A percentile compares a stretch with the other conserved stretches of the same genome.
Conservation (phyloP, 1,140 invertebrate genomes). For the Branchinecta lindahli region DNA sequence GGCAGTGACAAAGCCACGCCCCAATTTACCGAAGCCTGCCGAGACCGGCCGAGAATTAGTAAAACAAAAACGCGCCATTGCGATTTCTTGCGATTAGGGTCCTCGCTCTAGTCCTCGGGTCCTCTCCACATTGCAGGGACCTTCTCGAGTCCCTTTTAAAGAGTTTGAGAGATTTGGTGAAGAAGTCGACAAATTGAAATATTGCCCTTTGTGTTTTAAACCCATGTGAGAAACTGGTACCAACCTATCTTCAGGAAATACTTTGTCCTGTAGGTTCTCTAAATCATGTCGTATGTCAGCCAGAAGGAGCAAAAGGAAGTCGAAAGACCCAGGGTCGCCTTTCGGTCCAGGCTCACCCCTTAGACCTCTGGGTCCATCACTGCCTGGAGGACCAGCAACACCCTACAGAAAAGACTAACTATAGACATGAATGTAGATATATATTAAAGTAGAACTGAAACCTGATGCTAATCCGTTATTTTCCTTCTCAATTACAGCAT, state of each 20-base stretch:
- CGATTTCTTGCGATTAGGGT: too few species aligned
- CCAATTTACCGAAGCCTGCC: too few species aligned
- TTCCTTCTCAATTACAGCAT: constrained; percentile 10
- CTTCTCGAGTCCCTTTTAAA: too few species aligned
- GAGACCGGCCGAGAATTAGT: too few species aligned
- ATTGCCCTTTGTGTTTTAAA: too few species aligned
- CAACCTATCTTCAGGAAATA: constrained; percentile 42
- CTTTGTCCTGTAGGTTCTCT: constrained; percentile 40
- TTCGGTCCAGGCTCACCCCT: constrained; percentile 39
- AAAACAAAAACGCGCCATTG: too few species aligned
- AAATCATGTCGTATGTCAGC: constrained; percentile 46
- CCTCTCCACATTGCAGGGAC: too few species aligned
- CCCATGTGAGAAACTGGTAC: constrained; percentile 20
- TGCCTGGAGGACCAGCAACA: constrained; percentile 40
- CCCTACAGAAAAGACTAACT: constrained; percentile 32
- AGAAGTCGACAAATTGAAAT: too few species aligned
- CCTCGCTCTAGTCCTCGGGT: too few species aligned
- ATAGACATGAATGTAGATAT: neutral
- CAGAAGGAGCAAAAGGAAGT: constrained; percentile 42
- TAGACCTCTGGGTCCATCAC: constrained; percentile 39
- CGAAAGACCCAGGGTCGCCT: constrained; percentile 41
- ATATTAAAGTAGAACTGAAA: neutral
- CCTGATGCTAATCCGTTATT: neutral
- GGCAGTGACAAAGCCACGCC: too few species aligned
- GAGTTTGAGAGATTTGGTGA: too few species aligned